Conservation (phyloP, 1,140 invertebrate species). For the Drosophila biarmipes region DNA sequence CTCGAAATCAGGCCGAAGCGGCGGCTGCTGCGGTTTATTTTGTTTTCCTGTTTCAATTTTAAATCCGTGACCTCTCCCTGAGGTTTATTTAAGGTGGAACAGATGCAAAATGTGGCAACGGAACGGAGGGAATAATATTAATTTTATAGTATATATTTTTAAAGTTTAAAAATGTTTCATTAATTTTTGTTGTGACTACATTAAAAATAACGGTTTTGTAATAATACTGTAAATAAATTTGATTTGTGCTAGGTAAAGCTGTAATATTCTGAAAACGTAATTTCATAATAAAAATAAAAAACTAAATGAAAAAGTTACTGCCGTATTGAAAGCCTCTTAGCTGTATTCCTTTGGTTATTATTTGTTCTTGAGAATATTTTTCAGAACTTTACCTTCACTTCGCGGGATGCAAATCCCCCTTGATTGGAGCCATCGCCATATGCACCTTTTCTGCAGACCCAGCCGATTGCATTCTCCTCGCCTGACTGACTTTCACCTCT, state of each 20-base stretch:
- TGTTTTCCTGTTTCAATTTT: slow-evolving; percentile 11
- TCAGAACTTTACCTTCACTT: background rate
- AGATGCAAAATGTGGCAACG: background rate
- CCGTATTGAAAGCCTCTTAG: too few relatives aligned
- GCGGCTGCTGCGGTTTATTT: slow-evolving; percentile 24
- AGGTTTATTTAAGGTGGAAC: slow-evolving; percentile 12
- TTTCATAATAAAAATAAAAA: background rate
- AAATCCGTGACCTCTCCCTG: slow-evolving; percentile 2
- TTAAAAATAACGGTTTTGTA: background rate
- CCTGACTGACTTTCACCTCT: slow-evolving; percentile 17
- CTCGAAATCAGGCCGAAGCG: slow-evolving; percentile 7
- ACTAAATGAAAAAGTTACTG: too few relatives aligned
- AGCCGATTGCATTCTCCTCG: slow-evolving; percentile 23
- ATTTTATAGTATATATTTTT: background rate
- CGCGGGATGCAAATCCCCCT: slow-evolving; percentile 5
- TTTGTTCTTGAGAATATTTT: background rate
- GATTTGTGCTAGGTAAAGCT: too few relatives aligned
- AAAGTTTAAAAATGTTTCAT: background rate
- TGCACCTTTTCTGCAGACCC: slow-evolving; percentile 6
- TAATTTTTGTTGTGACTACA: too few relatives aligned
- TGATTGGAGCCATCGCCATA: slow-evolving; percentile 13
- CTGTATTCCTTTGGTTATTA: background rate
- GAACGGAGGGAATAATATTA: background rate
- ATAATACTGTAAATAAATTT: too few relatives aligned
- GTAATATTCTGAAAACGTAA: too few relatives aligned